Base-by-base conservation (phyloP, 2,113 vertebrate species). In the Lepus americanus region DNA sequence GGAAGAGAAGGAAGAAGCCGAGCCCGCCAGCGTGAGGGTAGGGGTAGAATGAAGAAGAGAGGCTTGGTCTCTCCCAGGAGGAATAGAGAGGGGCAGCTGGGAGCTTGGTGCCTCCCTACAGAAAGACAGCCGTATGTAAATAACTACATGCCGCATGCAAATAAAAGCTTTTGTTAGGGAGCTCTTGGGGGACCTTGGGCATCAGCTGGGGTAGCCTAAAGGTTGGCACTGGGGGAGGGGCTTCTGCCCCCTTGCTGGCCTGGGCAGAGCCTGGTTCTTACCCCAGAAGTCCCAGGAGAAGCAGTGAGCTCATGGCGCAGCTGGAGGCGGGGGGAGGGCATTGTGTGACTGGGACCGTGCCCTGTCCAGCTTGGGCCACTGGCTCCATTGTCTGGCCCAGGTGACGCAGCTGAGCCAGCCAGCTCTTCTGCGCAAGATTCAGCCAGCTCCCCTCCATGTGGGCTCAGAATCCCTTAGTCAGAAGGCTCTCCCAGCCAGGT, bases 241-340 rank as follows among this genome's bases (percentile, higher is more conserved):
- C 83, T 89, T 80, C 74, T 89, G 63, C 53, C 92, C 27, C 90
- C 81, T 19, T 16, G 12, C 19, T 59, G 73, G 80, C 91, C 64
- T 51, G 74, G 89, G 92, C 74, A 89, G 93, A 93, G 85, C 70
- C 81, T 66, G 61, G 39, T 81, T 94, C 83, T 92, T 81, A 59
- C 87, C 64, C 74, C 44, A 33, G 69, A 67, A 84, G 64, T 53
- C 87, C 87, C 96, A 97, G 53, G 77, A 93, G 94, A 79, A 92
- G 73, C 93, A 92, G 81, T 97, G 97, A 97, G 96, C 95, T 97
- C 97, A 98, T 90, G 78, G 78, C 95, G 33, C 97, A 97, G 97
- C 97, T 97, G 97, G 95, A 79, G 39, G 1, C 6, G 44, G 1
- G 49, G 89, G 49, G 79, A 80, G 86, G 53, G 95, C 85, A 79